Evolutionary conservation across 2,888 invertebrate genomes (phyloP).

Genomic region (Matsumyia berberina): DNA sequence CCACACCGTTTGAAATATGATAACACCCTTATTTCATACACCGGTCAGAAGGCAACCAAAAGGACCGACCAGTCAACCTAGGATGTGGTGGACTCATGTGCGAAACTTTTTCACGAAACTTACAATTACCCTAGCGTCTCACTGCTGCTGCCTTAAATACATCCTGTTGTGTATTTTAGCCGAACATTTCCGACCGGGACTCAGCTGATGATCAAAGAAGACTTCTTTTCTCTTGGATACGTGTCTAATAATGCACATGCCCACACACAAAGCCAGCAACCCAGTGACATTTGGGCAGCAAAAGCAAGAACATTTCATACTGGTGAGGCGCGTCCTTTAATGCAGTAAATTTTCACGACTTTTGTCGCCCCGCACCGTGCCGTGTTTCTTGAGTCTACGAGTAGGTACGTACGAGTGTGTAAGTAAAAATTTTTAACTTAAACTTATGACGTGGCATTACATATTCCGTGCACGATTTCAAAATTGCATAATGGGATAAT

Average conservation of each 20-base stretch:
- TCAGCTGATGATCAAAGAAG: slow-evolving; percentile 69
- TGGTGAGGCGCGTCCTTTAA: slow-evolving; percentile 26
- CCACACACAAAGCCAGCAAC: not conserved
- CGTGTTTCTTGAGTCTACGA: slow-evolving; percentile 30
- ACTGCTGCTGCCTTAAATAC: slow-evolving; percentile 1
- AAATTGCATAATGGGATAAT: slow-evolving; percentile 80
- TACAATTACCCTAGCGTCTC: slow-evolving; percentile 41
- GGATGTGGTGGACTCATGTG: slow-evolving; percentile 47
- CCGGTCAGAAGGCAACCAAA: slow-evolving; percentile 21
- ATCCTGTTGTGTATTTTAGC: slow-evolving; percentile 29
- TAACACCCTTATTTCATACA: slow-evolving; percentile 42
- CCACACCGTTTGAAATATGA: slow-evolving; percentile 67
- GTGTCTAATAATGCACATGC: slow-evolving; percentile 61
- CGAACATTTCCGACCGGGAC: slow-evolving; percentile 48
- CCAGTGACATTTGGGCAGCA: slow-evolving; percentile 54
- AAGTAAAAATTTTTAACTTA: slow-evolving; percentile 70
- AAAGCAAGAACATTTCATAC: slow-evolving; percentile 46
- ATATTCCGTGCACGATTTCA: slow-evolving; percentile 79
- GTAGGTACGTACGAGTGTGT: too few relatives aligned
- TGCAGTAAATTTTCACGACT: slow-evolving; percentile 66
- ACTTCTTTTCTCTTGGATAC: slow-evolving; percentile 33
- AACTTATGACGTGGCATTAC: slow-evolving; percentile 72
- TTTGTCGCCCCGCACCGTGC: slow-evolving; percentile 23
- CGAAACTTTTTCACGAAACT: slow-evolving; percentile 58
- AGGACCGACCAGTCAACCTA: slow-evolving; percentile 19